Base-by-base conservation (phyloP, 2,113 vertebrate genomes). In the Phrynosoma platyrhinos region DNA sequence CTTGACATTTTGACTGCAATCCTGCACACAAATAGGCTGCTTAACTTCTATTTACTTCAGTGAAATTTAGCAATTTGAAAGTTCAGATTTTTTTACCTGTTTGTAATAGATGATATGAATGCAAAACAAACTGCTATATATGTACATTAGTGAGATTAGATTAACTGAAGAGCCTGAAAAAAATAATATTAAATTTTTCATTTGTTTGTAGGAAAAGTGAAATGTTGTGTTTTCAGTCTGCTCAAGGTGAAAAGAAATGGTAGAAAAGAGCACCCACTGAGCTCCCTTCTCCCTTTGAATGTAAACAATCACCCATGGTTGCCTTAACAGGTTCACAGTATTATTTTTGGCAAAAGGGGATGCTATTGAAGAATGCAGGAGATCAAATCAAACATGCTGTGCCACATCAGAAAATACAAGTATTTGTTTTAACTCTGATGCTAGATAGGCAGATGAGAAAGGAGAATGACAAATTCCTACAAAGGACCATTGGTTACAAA, bases 281-380 rank as follows among this genome's bases (percentile, higher is more conserved):
- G 16, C 8, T 88, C 47, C 85, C 69, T 83, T 40, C 77, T 20
- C 23, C 30, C 18, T 87, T 89, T 64, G 85, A 40, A 53, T 58
- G 25, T 20, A 87, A 1, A 9, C 66, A 79, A 4, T 83, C n/a
- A 69, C 23, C 47, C 74, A 88, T 82, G 32, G 4, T 68, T 89
- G 42, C 74, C 78, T 55, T 72, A 80, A 87, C 27, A 89, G 74
- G 58, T 69, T 83, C 72, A 30, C 53, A 88, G 25, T 30, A 36
- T 87, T 87, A 80, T 20, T 79, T 88, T 87, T 79, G 82, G 53
- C 47, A 84, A 76, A 80, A 16, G 75, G 58, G n/a, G 27, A 36
- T 62, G 21, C 42, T 77, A 58, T 82, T 87, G 91, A 88, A 68
- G 16, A 82, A 90, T 74, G 2, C n/a, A 86, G n/a, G 55, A 30